Percentiles rank a stretch among this genome's conserved stretches.
These are phyloP conservation scores for Drosophila neonasuta DNA, from an alignment of 2,888 invertebrate species.

Conservation along the genomic window DNA sequence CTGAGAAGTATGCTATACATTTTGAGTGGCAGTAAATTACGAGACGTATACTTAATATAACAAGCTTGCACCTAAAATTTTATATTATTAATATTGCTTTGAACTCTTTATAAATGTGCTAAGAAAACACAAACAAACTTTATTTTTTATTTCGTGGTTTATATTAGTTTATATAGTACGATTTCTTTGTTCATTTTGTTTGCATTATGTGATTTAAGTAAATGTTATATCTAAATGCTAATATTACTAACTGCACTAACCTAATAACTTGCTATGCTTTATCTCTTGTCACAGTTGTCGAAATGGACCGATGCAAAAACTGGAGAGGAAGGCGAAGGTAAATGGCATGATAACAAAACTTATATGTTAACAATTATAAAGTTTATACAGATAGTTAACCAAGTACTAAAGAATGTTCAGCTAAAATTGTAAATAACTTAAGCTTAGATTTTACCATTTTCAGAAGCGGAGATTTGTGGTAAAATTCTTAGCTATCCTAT, in stretches of 20 bases:
- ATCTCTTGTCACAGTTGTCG: conserved; percentile 86
- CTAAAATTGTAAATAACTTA: neutral
- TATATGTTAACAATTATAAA: neutral
- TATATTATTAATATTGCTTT: too few relatives aligned
- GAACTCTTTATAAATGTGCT: too few relatives aligned
- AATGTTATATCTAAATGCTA: neutral
- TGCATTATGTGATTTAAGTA: too few relatives aligned
- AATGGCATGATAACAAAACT: conserved; percentile 29
- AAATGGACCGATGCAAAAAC: conserved; percentile 85
- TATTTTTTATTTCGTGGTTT: too few relatives aligned
- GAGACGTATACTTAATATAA: neutral
- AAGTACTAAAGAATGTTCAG: neutral
- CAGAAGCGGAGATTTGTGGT: neutral
- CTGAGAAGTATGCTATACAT: conserved; percentile 9
- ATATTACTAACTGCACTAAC: conserved; percentile 33
- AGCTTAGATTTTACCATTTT: neutral
- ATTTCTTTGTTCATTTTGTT: neutral
- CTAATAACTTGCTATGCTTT: conserved; percentile 15
- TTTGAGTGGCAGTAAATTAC: too few relatives aligned
- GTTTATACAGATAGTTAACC: too few relatives aligned
- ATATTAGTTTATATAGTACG: too few relatives aligned
- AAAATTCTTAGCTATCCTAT: neutral
- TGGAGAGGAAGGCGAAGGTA: conserved; percentile 78
- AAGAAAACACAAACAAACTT: too few relatives aligned
- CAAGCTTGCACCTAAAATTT: too few relatives aligned